phyloP scores from a whole-genome alignment of 2,113 vertebrate species.

The Ascaphus truei region DNA sequence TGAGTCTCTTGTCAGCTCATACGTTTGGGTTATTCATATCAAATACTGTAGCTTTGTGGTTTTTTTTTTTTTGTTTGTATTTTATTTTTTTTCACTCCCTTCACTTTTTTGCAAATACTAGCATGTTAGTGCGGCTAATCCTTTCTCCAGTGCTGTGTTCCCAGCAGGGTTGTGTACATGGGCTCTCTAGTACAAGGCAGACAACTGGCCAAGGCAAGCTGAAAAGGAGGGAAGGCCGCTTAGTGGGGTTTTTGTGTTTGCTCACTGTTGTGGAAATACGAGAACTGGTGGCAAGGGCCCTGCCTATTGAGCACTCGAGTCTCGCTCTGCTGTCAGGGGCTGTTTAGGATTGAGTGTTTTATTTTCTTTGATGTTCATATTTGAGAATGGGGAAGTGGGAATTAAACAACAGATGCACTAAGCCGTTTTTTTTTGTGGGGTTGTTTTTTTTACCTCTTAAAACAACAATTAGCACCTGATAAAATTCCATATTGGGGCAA shows the following conservation, averaged over 20 bases:
- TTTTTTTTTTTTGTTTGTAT: conserved; percentile 38
- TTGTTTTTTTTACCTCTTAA: conserved; percentile 53
- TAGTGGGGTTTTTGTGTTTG: conserved; percentile 82
- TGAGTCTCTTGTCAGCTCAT: conserved; percentile 72
- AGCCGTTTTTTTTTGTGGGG: conserved; percentile 60
- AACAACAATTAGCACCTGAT: conserved; percentile 78
- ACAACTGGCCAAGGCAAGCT: conserved; percentile 75
- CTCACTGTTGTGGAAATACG: conserved; percentile 85
- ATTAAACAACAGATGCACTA: conserved; percentile 81
- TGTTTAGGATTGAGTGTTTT: conserved; percentile 80
- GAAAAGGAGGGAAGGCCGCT: conserved; percentile 74
- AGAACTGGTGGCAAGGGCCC: conserved; percentile 83
- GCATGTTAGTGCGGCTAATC: conserved; percentile 76
- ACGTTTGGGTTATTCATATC: conserved; percentile 76
- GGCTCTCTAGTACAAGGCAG: conserved; percentile 73
- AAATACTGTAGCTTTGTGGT: conserved; percentile 67
- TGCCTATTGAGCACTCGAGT: conserved; percentile 79
- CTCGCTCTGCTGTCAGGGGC: conserved; percentile 77
- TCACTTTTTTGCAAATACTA: conserved; percentile 55
- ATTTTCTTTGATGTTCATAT: conserved; percentile 81
- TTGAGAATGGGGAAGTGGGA: conserved; percentile 77
- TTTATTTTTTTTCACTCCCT: neutral
- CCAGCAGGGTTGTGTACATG: conserved; percentile 69
- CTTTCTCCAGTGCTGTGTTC: conserved; percentile 67
- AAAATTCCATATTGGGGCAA: conserved; percentile 59